A percentile compares a stretch with the other conserved stretches of the same genome.
Conservation (phyloP, 92 coral and sea anemone species). For the Micromussa lordhowensis region DNA sequence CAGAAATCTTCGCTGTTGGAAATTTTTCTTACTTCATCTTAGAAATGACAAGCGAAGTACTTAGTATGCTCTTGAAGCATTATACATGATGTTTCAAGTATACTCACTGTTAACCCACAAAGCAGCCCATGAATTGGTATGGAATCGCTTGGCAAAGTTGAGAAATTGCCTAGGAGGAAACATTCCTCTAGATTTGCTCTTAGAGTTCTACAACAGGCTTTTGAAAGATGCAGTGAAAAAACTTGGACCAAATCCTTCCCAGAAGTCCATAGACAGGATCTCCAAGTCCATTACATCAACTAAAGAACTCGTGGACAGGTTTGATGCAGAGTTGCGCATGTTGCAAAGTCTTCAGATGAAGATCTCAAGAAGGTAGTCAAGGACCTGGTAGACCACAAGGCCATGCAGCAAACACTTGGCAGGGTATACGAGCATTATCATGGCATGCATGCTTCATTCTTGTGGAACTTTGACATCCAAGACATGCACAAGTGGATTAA, state of each 20-base stretch:
- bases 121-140: conserved; percentile 55
- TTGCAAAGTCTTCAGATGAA: conserved; percentile 30
- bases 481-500: conserved; percentile 52
- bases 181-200: conserved; percentile 51
- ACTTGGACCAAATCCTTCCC: conserved; percentile 68
- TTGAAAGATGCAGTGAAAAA: conserved; percentile 66
- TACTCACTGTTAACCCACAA: conserved; percentile 53
- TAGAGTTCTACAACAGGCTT: conserved; percentile 62
- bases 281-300: conserved; percentile 39
- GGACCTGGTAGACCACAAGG: conserved; percentile 53
- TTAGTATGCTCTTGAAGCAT: conserved; percentile 61
- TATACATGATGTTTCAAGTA: conserved; percentile 63
- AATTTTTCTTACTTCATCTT: conserved; percentile 51
- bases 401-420: conserved; percentile 45
- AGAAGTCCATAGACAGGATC: conserved; percentile 57
- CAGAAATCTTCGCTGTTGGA: conserved; percentile 46
- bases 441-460: conserved; percentile 45
- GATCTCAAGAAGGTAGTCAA: conserved; percentile 59
- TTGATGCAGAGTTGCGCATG: conserved; percentile 52
- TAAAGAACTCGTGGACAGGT: conserved; percentile 47
- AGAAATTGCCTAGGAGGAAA: conserved; percentile 30
- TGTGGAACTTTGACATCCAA: conserved; percentile 47
- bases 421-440: conserved; percentile 41
- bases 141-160: conserved; percentile 58
- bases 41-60: conserved; percentile 24